phyloP scores from a whole-genome alignment of 2,113 vertebrate genomes.

The Carassius auratus region DNA sequence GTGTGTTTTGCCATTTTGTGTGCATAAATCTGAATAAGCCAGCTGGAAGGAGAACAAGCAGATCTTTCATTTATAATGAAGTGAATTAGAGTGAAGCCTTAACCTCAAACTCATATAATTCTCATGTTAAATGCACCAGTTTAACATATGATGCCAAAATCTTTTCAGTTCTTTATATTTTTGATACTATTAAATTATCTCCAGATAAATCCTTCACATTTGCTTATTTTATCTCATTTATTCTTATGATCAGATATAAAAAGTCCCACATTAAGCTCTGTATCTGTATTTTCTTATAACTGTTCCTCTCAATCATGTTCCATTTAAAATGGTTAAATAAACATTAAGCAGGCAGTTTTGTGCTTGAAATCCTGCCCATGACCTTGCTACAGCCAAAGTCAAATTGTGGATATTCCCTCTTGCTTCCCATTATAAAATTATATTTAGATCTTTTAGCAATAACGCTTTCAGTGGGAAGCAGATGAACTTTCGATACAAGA shows the following conservation, averaged over 20 bases:
- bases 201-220: slow-evolving; percentile 40
- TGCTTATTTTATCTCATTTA: not conserved
- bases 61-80: slow-evolving; percentile 42
- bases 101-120: slow-evolving; percentile 44
- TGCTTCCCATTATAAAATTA: slow-evolving; percentile 45
- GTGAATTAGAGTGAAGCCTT: slow-evolving; percentile 29
- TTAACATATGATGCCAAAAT: slow-evolving; percentile 5
- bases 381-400: slow-evolving; percentile 52
- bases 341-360: slow-evolving; percentile 20
- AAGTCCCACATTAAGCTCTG: not conserved
- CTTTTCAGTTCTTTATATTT: not conserved
- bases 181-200: not conserved
- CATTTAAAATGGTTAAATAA: slow-evolving; percentile 45
- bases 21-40: not conserved
- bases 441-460: slow-evolving; percentile 52
- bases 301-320: not conserved
- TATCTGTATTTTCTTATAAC: slow-evolving; percentile 33
- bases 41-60: slow-evolving; percentile 19
- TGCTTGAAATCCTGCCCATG: slow-evolving; percentile 47
- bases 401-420: slow-evolving; percentile 44
- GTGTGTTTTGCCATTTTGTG: not conserved
- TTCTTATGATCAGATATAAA: not conserved
- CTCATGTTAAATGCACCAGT: slow-evolving; percentile 6
- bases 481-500: slow-evolving; percentile 39
- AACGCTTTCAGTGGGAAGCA: slow-evolving; percentile 50